Evolutionary conservation across 2,113 vertebrate species (phyloP), one percentile per base, ranked within the genome.

Genomic region (Prolemur simus): DNA sequence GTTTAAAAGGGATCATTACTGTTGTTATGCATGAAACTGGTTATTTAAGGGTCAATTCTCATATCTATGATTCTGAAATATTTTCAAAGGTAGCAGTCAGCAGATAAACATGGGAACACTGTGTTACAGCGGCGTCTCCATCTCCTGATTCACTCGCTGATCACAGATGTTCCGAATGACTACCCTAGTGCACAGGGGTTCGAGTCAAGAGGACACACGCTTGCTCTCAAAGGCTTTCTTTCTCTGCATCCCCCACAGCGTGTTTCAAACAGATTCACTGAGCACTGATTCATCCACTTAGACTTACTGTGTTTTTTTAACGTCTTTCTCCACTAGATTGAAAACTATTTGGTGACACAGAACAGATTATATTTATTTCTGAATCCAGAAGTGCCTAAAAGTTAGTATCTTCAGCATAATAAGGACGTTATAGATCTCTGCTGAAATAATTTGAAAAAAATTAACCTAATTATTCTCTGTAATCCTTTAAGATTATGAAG

Each of bases 361-460:
- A 85, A 68, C 25, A 71, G 45, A 63, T 84, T 34, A 91, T 56
- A 86, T 49, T 90, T 68, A 85, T 45, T 52, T 89, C 81, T 69
- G 32, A 87, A 92, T 90, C 23, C 37, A 66, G 39, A 91, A 58
- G 39, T 39, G 87, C 64, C 37, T 77, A 54, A 92, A 94, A 84
- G 14, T 77, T 52, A 54, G 32, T 45, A 88, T 68, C n/a, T 77
- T 82, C 29, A 78, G 66, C 39, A 42, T 42, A 63, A 54, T 27
- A 95, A 63, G 14, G 15, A 27, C 90, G 37, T 83, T 45, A 84
- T 82, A 78, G n/a, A 90, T 80, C 20, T 37, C 89, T 96, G 90
- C 56, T 87, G 60, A 83, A 93, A 83, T 92, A 54, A 92, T 83
- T 87, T 64, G 17, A 68, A 96, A 96, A 76, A 77, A 91, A 78